Conservation (phyloP, 2,797 vertebrate species). For the Platalea minor region DNA sequence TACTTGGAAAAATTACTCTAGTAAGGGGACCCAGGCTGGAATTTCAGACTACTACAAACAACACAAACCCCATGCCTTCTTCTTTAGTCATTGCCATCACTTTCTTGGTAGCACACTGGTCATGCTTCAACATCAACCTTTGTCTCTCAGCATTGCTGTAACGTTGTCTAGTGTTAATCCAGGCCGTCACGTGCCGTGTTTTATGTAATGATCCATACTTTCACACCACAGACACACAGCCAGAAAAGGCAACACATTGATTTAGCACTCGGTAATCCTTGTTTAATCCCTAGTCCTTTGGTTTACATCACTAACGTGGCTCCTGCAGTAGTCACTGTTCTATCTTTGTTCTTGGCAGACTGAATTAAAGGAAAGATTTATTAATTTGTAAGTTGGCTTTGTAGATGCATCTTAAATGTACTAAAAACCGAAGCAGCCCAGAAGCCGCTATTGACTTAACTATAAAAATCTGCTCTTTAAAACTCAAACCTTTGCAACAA, state of each 20-base stretch:
- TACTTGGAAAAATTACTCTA: background rate
- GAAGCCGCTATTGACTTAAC: constrained; percentile 8
- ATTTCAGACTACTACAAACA: background rate
- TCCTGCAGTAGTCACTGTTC: constrained; percentile 43
- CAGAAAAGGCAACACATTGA: constrained; percentile 63
- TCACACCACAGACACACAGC: constrained; percentile 36
- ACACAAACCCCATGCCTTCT: background rate
- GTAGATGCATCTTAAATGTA: constrained; percentile 29
- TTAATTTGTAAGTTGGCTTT: constrained; percentile 54
- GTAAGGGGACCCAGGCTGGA: background rate
- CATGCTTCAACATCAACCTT: background rate
- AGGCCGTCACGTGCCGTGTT: constrained; percentile 1
- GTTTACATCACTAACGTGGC: constrained; percentile 53
- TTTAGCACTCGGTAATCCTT: constrained; percentile 47
- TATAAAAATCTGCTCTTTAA: constrained; percentile 21
- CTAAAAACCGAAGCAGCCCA: constrained; percentile 9
- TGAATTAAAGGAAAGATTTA: constrained; percentile 54
- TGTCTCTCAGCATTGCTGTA: background rate
- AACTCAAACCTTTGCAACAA: background rate
- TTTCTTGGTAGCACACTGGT: background rate
- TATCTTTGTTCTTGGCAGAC: constrained; percentile 50
- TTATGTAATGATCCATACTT: constrained; percentile 41
- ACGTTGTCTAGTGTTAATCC: background rate
- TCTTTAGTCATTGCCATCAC: background rate
- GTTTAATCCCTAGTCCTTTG: constrained; percentile 58